Evolutionary conservation across 1,140 invertebrate genomes (phyloP).

Genomic region (Triops cancriformis): DNA sequence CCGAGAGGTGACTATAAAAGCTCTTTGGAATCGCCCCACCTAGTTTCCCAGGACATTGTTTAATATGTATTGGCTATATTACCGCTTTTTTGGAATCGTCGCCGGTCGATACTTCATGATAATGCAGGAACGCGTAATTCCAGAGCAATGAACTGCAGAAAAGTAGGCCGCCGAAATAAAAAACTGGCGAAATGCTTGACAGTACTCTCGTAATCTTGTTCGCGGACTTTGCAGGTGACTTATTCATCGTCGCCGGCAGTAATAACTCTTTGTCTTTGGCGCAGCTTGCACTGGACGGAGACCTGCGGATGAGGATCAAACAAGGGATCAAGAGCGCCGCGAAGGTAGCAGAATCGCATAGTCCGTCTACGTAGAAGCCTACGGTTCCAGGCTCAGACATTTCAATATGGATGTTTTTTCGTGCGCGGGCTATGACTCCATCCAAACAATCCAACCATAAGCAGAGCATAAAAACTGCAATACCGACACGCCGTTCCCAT

Average conservation of each 20-base stretch:
- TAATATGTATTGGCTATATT: neutral
- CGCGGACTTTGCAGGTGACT: neutral
- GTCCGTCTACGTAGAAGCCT: neutral
- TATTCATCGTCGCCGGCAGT: neutral
- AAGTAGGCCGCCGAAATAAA: neutral
- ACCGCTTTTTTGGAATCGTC: neutral
- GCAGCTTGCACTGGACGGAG: neutral
- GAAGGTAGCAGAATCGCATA: neutral
- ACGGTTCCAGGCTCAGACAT: neutral
- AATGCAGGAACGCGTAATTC: neutral
- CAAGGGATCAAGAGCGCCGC: neutral
- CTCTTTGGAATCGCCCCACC: neutral
- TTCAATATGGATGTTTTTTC: neutral
- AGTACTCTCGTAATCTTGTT: neutral
- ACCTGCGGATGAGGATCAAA: neutral
- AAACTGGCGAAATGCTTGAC: neutral
- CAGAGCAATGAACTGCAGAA: neutral
- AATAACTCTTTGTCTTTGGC: neutral
- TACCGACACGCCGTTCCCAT: neutral
- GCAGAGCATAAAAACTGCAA: neutral
- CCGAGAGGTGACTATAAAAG: neutral
- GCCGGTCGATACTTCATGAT: neutral
- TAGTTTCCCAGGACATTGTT: neutral
- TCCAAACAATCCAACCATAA: neutral
- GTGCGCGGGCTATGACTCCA: neutral